Conservation (phyloP, 2,797 vertebrate genomes). For the Heteromormyrus szaboi region DNA sequence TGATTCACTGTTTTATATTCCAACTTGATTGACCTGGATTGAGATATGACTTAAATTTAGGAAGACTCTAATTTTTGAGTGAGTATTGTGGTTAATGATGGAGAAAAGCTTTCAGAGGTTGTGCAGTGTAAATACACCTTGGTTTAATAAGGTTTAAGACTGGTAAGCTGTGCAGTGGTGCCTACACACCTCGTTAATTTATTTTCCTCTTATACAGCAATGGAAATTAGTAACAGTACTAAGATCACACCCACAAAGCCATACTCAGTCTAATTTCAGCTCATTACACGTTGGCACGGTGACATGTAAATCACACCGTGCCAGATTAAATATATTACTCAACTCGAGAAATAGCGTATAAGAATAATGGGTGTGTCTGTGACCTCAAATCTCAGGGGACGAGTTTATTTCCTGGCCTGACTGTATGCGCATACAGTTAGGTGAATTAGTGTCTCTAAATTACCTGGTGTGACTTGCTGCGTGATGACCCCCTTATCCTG, state of each 20-base stretch:
- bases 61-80: background rate
- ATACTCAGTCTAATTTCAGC: background rate
- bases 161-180: background rate
- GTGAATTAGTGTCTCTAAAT: background rate
- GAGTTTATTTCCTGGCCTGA: background rate
- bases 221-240: background rate
- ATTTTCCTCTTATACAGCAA: background rate
- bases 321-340: conserved; percentile 5
- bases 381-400: background rate
- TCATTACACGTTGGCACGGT: background rate
- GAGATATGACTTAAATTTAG: background rate
- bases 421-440: background rate
- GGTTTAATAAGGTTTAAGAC: background rate
- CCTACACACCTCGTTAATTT: background rate
- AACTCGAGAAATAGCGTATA: background rate
- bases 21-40: background rate
- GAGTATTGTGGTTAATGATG: background rate
- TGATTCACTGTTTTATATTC: background rate
- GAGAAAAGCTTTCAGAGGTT: background rate
- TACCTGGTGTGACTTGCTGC: background rate
- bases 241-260: background rate
- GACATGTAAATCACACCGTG: background rate
- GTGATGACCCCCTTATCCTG: background rate
- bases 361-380: background rate
- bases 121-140: background rate